phyloP scores from a whole-genome alignment of 2,113 vertebrate genomes.

The Lynx canadensis region DNA sequence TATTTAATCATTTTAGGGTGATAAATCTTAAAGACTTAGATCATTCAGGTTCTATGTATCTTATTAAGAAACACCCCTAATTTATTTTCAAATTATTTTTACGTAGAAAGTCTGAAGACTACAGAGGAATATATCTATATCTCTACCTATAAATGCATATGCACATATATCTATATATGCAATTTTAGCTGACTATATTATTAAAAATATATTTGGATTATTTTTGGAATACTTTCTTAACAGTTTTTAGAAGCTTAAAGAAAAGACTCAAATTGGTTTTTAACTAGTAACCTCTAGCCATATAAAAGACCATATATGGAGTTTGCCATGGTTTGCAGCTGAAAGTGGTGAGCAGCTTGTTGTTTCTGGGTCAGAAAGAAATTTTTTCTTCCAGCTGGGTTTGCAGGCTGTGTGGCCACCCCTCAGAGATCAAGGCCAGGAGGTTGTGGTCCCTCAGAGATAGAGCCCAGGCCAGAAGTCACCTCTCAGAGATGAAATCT shows the following conservation, averaged over 20 bases:
- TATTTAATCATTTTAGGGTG: neutral
- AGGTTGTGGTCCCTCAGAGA: neutral
- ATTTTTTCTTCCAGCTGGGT: neutral
- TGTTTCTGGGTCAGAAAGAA: neutral
- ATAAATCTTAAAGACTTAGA: neutral
- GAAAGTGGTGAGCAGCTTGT: neutral
- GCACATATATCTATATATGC: neutral
- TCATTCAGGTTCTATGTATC: neutral
- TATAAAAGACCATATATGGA: neutral
- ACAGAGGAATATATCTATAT: neutral
- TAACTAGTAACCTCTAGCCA: neutral
- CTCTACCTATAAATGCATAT: neutral
- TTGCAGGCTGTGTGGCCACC: neutral
- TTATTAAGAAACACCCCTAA: neutral
- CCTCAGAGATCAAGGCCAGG: neutral
- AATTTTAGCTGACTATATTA: neutral
- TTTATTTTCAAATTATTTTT: constrained; percentile 17
- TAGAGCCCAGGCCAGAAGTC: neutral
- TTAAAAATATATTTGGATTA: neutral
- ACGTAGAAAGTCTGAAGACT: neutral
- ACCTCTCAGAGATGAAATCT: neutral
- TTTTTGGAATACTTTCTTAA: neutral
- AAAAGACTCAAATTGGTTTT: neutral
- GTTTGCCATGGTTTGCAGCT: neutral
- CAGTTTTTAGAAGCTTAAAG: neutral